Percentiles rank a stretch among this genome's conserved stretches.
phyloP scores from a whole-genome alignment of 2,888 invertebrate genomes.

The Willowsia nigromaculata region DNA sequence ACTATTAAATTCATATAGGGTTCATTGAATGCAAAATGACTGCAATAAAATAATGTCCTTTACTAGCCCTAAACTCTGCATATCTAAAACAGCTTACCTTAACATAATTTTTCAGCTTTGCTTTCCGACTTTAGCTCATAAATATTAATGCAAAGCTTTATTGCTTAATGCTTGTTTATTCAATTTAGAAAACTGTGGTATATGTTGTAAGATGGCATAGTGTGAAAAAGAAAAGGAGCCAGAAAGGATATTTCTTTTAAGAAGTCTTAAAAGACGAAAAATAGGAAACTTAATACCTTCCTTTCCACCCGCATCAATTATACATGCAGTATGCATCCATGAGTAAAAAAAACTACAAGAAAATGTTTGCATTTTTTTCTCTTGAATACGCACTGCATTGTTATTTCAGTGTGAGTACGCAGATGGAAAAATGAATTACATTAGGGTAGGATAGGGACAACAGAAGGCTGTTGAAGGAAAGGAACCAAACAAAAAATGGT shows the following conservation, averaged over 20 bases:
- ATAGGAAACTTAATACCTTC: constrained; percentile 1
- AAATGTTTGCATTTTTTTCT: constrained; percentile 40
- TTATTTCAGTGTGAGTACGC: not conserved
- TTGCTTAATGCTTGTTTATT: no score
- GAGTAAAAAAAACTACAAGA: constrained; percentile 13
- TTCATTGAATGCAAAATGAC: no score
- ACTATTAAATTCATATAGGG: no score
- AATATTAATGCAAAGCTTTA: no score
- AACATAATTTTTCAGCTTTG: no score
- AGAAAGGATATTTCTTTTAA: constrained; percentile 9
- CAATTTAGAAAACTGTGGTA: no score
- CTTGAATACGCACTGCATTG: not conserved
- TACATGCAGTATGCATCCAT: not conserved
- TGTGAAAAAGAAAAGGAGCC: not conserved
- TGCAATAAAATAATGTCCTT: no score
- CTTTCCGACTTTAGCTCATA: no score
- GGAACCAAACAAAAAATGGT: constrained; percentile 11
- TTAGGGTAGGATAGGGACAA: constrained; percentile 69
- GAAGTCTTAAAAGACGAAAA: not conserved
- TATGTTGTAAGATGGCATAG: not conserved
- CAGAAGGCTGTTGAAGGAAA: not conserved
- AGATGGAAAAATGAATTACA: constrained; percentile 56
- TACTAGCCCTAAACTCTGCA: no score
- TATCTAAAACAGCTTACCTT: no score
- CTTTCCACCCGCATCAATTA: constrained; percentile 8